phyloP scores from a whole-genome alignment of 2,797 vertebrate genomes.

The Sternotherus odoratus region DNA sequence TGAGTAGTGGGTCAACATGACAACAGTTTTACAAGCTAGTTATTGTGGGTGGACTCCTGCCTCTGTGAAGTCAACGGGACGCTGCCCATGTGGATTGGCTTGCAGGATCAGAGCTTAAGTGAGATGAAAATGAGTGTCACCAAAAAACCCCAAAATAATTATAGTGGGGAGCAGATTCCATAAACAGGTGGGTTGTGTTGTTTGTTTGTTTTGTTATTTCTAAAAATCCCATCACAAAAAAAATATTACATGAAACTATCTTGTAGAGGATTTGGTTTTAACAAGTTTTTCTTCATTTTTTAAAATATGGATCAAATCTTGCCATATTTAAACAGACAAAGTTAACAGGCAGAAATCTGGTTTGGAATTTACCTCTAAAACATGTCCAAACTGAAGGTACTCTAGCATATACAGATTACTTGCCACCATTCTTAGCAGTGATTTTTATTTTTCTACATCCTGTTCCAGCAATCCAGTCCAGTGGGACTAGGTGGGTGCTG shows the following conservation, averaged over 20 bases:
- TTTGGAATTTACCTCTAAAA: slow-evolving; percentile 17
- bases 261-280: slow-evolving; percentile 17
- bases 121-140: not conserved
- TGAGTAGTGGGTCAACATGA: not conserved
- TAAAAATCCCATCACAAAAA: not conserved
- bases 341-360: slow-evolving; percentile 1
- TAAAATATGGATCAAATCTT: not conserved
- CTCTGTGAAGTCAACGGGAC: slow-evolving; percentile 26
- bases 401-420: not conserved
- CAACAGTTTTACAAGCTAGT: not conserved
- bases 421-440: not conserved
- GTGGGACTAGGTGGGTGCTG: not conserved
- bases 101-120: slow-evolving; percentile 32
- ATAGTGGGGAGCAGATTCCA: not conserved
- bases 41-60: slow-evolving; percentile 17
- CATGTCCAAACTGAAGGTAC: not conserved
- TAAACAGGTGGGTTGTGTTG: no score
- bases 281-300: slow-evolving; percentile 23
- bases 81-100: not conserved
- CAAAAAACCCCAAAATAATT: slow-evolving; percentile 25
- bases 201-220: not conserved
- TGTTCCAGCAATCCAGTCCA: not conserved
- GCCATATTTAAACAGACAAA: not conserved
- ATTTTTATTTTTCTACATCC: not conserved
- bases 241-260: not conserved